phyloP scores from a whole-genome alignment of 2,888 invertebrate species.

The Synanthedon andrenaeformis region DNA sequence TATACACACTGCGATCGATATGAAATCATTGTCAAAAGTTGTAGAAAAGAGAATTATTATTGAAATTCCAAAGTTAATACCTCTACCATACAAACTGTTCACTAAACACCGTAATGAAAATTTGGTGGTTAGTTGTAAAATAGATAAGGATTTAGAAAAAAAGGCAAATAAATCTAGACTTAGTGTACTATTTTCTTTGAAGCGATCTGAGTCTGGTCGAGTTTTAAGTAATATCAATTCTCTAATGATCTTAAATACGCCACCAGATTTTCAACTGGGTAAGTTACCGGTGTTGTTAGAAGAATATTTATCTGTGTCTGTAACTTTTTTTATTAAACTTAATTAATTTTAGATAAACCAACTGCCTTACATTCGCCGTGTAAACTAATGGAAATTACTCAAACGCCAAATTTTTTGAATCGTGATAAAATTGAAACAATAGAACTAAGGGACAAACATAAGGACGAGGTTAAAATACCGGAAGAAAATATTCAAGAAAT shows the following conservation, averaged over 20 bases:
- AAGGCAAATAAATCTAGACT: conserved; percentile 24
- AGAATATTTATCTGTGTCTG: not conserved
- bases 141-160: conserved; percentile 11
- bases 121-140: conserved; percentile 40
- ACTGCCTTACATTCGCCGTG: not conserved
- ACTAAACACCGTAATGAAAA: conserved; percentile 36
- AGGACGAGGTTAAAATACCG: not conserved
- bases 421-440: no score
- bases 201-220: conserved; percentile 35
- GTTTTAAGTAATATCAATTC: conserved; percentile 43
- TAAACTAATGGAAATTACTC: not conserved
- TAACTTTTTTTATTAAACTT: not conserved
- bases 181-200: conserved; percentile 39
- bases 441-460: no score
- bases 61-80: conserved; percentile 46
- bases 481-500: no score
- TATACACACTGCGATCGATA: conserved; percentile 50
- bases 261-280: conserved; percentile 14
- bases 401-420: no score
- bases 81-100: conserved; percentile 37
- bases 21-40: conserved; percentile 46
- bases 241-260: conserved; percentile 35
- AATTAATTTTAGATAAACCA: conserved; percentile 2
- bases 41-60: conserved; percentile 49
- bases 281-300: conserved; percentile 3